Evolutionary conservation across 2,113 vertebrate genomes (phyloP), one percentile per base, ranked within the genome.

Genomic region (Brachyhypopomus gauderio): DNA sequence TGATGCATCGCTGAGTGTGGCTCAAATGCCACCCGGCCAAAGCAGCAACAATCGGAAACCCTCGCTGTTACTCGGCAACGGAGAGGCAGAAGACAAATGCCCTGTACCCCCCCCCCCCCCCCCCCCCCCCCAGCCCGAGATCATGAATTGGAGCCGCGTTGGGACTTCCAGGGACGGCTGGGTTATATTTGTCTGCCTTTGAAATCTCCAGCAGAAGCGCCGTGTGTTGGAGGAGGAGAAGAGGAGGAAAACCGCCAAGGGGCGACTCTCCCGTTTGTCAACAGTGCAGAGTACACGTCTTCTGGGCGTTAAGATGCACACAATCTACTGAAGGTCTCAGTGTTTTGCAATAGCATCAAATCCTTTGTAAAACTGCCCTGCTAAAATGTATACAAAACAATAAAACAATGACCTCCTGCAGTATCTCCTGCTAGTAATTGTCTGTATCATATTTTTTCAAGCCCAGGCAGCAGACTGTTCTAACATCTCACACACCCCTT

Each of bases 21-120:
- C 73, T 67, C 67, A 78, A 75, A 41, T 78, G 77, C 77, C 73
- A 77, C 76, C 69, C 79, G 63, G 79, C 77, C 77, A 76, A 74
- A 78, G 69, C 64, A 25, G 85, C 64, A 67, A 77, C 72, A 81
- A 81, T 85, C 79, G 84, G 82, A 83, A 83, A 41, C 71, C 73
- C 62, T 78, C 76, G 19, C 71, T 64, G 63, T 75, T 77, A 64
- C 69, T 76, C 76, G 19, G 30, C 78, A 77, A 58, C 79, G 75
- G 56, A 77, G 55, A 66, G 63, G 79, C 58, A 83, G 75, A 64
- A 80, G 74, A 81, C 74, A 84, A 64, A 83, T 69, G 34, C 67
- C 14, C 71, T 52, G 55, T 52, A 11, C 77, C 64, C 41, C 63
- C 67, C 66, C n/a, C 30, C 69, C 76, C 72, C 55, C n/a, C 77